A percentile compares a stretch with the other conserved stretches of the same genome.
Conservation (phyloP, 2,797 vertebrate species). For the Scyliorhinus canicula region DNA sequence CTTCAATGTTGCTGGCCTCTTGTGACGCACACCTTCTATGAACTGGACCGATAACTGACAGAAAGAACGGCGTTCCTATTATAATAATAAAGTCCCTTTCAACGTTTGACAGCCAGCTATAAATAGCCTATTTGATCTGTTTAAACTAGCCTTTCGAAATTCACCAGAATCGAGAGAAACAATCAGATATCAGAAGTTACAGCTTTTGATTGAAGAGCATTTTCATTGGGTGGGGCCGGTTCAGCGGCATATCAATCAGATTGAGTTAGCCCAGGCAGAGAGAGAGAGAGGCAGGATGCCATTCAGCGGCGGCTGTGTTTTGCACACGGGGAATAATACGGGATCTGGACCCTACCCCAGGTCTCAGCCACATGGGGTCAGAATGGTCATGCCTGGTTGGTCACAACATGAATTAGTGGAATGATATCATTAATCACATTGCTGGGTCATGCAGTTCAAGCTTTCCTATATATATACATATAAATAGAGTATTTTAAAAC, state of each 20-base stretch:
- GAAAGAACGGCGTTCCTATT: not conserved
- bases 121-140: not conserved
- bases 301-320: not conserved
- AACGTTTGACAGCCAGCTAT: no score
- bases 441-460: not conserved
- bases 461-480: no score
- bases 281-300: no score
- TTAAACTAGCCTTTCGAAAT: not conserved
- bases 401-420: not conserved
- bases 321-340: not conserved
- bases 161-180: not conserved
- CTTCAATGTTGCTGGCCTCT: not conserved
- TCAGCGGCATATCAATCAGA: not conserved
- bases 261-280: no score
- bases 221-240: no score
- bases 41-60: not conserved
- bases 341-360: not conserved
- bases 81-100: not conserved
- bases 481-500: no score
- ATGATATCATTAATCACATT: not conserved
- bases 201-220: not conserved
- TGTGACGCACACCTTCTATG: not conserved
- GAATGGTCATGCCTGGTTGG: not conserved
- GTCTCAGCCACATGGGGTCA: not conserved
- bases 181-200: not conserved